phyloP scores from a whole-genome alignment of 2,888 invertebrate genomes.

The Phaedon cochleariae region DNA sequence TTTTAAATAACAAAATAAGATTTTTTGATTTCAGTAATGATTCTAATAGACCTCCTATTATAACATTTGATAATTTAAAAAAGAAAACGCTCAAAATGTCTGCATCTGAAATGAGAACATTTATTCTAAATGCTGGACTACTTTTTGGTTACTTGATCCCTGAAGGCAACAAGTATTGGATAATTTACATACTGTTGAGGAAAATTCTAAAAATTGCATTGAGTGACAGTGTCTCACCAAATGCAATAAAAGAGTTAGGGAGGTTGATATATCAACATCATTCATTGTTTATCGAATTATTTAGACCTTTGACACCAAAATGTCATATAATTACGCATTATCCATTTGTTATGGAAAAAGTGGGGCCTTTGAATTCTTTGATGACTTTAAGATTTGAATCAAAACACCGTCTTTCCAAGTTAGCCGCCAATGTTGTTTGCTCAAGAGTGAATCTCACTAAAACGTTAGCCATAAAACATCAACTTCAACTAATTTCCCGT shows the following conservation, averaged over 20 bases:
- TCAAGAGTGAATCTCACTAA: conserved; percentile 13
- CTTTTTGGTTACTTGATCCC: conserved; percentile 29
- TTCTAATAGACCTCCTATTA: conserved; percentile 30
- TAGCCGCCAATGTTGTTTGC: conserved; percentile 9
- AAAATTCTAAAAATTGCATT: conserved; percentile 6
- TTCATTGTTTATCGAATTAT: background rate
- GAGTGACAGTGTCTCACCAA: background rate
- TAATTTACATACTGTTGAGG: conserved; percentile 15
- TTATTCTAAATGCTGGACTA: conserved; percentile 25
- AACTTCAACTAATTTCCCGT: conserved; percentile 6
- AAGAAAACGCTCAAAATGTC: too few species aligned
- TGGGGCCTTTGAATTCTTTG: background rate
- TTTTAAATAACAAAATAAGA: conserved; percentile 19
- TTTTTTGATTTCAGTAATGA: conserved; percentile 22
- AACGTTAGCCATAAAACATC: conserved; percentile 16
- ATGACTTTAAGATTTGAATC: conserved; percentile 3
- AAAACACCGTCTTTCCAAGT: conserved; percentile 7
- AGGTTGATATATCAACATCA: conserved; percentile 12
- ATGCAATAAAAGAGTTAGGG: background rate
- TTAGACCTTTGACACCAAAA: conserved; percentile 10
- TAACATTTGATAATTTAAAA: too few species aligned
- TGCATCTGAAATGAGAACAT: conserved; percentile 19
- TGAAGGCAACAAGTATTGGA: conserved; percentile 16
- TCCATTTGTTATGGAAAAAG: conserved; percentile 5
- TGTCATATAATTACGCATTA: too few species aligned